Evolutionary conservation across 2,888 invertebrate genomes (phyloP).

Genomic region (Acrobasis repandana): DNA sequence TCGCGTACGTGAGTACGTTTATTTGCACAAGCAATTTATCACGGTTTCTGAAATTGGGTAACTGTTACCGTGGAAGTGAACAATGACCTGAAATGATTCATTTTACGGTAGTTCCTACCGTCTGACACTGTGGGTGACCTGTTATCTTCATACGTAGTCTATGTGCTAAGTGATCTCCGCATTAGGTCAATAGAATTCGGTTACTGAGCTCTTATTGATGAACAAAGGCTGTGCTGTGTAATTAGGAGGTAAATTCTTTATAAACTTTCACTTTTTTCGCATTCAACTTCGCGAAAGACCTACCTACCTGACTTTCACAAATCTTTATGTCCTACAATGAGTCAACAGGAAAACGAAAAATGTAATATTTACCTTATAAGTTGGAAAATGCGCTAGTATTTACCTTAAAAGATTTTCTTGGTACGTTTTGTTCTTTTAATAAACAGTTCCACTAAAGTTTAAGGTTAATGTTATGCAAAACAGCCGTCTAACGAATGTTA

Average conservation of each 20-base stretch:
- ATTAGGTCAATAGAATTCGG: constrained; percentile 35
- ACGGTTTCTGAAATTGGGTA: constrained; percentile 73
- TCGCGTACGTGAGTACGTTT: constrained; percentile 49
- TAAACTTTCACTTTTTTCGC: constrained; percentile 34
- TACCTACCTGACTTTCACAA: constrained; percentile 21
- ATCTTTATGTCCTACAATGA: background rate
- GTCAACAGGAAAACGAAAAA: background rate
- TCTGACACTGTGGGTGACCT: constrained; percentile 47
- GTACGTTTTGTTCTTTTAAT: background rate
- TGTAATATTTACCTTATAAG: no score
- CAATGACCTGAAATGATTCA: constrained; percentile 76
- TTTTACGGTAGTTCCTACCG: constrained; percentile 56
- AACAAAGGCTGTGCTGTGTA: constrained; percentile 31
- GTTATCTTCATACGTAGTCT: constrained; percentile 48
- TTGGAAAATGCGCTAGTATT: no score
- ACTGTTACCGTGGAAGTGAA: constrained; percentile 69
- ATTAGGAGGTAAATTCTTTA: constrained; percentile 31
- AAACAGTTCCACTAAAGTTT: constrained; percentile 21
- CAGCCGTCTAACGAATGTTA: constrained; percentile 28
- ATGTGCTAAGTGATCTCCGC: constrained; percentile 50
- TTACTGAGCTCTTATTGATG: constrained; percentile 20
- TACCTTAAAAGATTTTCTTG: background rate
- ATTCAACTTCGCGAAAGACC: constrained; percentile 9
- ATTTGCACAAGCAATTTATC: constrained; percentile 68
- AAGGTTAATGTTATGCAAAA: constrained; percentile 35